A percentile compares a stretch with the other conserved stretches of the same genome.
phyloP scores from a whole-genome alignment of 2,797 vertebrate genomes.

The Nannoperca australis region DNA sequence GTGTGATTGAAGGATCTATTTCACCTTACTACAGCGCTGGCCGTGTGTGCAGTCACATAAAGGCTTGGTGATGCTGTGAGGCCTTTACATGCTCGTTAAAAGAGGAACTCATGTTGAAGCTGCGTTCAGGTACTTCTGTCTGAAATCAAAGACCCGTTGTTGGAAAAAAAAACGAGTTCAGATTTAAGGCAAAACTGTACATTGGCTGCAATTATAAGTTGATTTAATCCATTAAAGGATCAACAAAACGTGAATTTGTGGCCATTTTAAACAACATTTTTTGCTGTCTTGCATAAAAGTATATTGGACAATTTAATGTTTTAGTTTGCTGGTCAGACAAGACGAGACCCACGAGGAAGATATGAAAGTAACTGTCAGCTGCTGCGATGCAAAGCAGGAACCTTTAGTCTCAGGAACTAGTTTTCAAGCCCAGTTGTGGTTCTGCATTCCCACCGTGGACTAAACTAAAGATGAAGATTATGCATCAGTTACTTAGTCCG shows the following conservation, averaged over 20 bases:
- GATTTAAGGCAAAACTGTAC: too few relatives aligned
- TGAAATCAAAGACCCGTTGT: not conserved
- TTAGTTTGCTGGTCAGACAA: not conserved
- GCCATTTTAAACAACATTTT: too few relatives aligned
- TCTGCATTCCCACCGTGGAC: too few relatives aligned
- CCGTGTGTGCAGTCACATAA: too few relatives aligned
- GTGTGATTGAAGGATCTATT: too few relatives aligned
- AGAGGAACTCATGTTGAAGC: not conserved
- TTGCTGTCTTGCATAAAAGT: not conserved
- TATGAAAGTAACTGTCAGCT: not conserved
- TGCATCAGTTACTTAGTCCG: too few relatives aligned
- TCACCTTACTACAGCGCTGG: too few relatives aligned
- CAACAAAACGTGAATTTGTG: not conserved
- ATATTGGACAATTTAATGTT: not conserved
- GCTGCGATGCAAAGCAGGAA: not conserved
- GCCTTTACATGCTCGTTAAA: not conserved
- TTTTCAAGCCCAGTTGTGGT: too few relatives aligned
- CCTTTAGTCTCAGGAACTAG: too few relatives aligned
- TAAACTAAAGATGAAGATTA: too few relatives aligned
- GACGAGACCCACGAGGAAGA: not conserved
- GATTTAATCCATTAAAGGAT: not conserved
- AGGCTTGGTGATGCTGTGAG: not conserved
- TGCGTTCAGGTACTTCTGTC: not conserved
- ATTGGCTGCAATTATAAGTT: too few relatives aligned
- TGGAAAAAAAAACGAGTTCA: not conserved